Base-by-base conservation (phyloP, 1,140 invertebrate genomes). In the Tigriopus japonicus region DNA sequence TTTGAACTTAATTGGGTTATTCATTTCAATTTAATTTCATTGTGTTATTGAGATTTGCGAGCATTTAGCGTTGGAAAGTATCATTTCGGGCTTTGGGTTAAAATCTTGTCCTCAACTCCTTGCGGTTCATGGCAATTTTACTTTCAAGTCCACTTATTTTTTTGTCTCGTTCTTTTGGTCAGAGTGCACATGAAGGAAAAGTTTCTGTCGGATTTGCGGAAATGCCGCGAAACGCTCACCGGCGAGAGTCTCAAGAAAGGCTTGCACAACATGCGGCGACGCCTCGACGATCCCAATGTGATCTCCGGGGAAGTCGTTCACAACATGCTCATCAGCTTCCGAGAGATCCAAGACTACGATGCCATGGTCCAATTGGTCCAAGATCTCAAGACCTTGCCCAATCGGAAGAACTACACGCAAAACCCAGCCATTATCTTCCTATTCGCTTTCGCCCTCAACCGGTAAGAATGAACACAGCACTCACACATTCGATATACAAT, bases 171-270 rank as follows among this genome's bases (percentile, higher is more conserved):
- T 52, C n/a, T 7, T n/a, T 7, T 15, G 14, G 2, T 12, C 74
- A 92, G 89, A 73, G 87, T 87, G 6, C 93, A 98, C 71, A 85
- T 96, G 74, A 93, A 95, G 71, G 95, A 99, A 71, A 97, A 97
- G 73, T 98, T 98, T 75, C 72, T 98, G 49, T 76, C 82, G 21
- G 95, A 99, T 75, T 75, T 98, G 35, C 78, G 94, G 9, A 94
- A 95, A 75, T 84, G 88, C 2, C 80, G 90, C 56, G 93, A 98
- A 69, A 82, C 79, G 7, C 83, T 84, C 71, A 83, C 81, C 49
- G 87, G 88, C 6, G 81, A 84, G 56, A 91, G 97, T 68, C 74
- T 96, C n/a, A 78, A 81, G 15, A 82, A 83, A 68, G 82, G 83
- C 60, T 71, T 98, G 41, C 81, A 90, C 65, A 87, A 88, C 56